Evolutionary conservation across 2,113 vertebrate species (phyloP).

Genomic region (Cinclus mexicanus): DNA sequence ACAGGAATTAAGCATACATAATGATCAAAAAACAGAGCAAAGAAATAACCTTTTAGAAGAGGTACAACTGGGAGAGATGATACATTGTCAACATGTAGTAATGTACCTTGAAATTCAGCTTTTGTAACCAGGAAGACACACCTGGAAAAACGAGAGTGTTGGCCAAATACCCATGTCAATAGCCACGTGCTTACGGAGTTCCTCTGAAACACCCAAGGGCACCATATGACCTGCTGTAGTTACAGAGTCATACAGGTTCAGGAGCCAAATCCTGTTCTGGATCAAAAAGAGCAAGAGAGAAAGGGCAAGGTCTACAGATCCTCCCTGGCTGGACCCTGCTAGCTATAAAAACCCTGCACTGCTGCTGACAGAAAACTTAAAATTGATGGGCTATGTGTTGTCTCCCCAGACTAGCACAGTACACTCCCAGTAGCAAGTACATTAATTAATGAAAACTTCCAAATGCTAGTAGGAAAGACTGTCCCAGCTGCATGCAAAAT

Average conservation of each 20-base stretch:
- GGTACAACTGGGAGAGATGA: not conserved
- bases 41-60: not conserved
- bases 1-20: not conserved
- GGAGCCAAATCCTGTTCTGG: not conserved
- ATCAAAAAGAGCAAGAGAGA: not conserved
- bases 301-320: not conserved
- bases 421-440: not conserved
- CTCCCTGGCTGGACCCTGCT: not conserved
- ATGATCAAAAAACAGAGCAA: not conserved
- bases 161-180: not conserved
- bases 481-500: not conserved
- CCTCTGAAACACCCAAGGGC: not conserved
- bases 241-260: not conserved
- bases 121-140: constrained; percentile 30
- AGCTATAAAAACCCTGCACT: not conserved
- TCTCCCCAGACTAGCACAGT: not conserved
- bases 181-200: accelerated
- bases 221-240: not conserved
- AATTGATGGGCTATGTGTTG: accelerated
- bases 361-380: not conserved
- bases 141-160: not conserved
- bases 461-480: not conserved
- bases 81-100: not conserved
- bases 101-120: constrained; percentile 11
- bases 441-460: not conserved